A percentile compares a stretch with the other conserved stretches of the same genome.
Evolutionary conservation across 2,797 vertebrate species (phyloP).

Genomic region (Nothura maculosa): DNA sequence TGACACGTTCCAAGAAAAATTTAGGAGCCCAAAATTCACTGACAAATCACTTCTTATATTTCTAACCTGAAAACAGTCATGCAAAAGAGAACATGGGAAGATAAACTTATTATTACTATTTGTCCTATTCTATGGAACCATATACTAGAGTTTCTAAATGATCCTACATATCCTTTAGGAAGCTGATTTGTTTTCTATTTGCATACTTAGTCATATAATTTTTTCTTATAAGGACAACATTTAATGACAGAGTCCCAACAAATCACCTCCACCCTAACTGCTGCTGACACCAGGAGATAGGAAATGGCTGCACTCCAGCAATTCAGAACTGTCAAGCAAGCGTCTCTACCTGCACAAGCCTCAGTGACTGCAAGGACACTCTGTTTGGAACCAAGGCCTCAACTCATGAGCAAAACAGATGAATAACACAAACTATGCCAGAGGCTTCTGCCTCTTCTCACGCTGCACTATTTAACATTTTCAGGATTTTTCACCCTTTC

Average conservation of each 20-base stretch:
- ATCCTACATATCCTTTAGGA: not conserved
- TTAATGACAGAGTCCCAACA: not conserved
- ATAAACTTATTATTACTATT: not conserved
- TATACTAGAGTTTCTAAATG: not conserved
- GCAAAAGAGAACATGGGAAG: not conserved
- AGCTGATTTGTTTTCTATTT: not conserved
- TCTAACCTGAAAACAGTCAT: not conserved
- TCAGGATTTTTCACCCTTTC: not conserved
- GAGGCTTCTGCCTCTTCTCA: not conserved
- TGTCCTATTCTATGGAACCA: not conserved
- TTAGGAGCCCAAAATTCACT: not conserved
- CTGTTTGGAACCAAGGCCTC: not conserved
- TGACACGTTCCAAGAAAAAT: not conserved
- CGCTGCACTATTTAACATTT: not conserved
- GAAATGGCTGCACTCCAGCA: not conserved
- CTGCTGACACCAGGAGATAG: not conserved
- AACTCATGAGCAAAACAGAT: not conserved
- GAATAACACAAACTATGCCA: fast-evolving
- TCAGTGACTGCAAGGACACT: not conserved
- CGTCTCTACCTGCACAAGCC: fast-evolving
- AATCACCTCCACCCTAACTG: not conserved
- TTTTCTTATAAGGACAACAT: not conserved
- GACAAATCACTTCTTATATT: not conserved
- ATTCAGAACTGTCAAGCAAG: not conserved
- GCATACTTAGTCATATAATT: not conserved